Conservation (phyloP, 1,140 invertebrate genomes). For the Philotrypesis tridentata region DNA sequence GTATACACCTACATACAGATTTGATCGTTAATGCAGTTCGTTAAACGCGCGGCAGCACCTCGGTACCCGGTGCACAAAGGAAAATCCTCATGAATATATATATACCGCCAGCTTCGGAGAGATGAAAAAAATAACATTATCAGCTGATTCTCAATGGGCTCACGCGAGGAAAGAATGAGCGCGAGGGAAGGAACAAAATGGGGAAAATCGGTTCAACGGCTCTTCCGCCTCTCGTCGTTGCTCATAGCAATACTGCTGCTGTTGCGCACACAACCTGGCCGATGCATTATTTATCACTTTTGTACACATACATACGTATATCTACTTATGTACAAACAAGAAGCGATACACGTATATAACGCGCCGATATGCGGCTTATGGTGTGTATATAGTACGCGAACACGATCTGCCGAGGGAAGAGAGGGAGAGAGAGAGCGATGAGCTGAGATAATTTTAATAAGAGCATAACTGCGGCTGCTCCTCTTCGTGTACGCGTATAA, state of each 20-base stretch:
- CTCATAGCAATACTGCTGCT: too few species aligned
- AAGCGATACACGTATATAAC: neutral
- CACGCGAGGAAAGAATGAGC: neutral
- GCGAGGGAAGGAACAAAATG: neutral
- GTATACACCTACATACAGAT: too few species aligned
- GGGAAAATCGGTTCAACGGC: slow-evolving; percentile 22
- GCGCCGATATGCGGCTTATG: too few species aligned
- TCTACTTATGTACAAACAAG: too few species aligned
- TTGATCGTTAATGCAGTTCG: neutral
- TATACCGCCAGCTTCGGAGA: neutral
- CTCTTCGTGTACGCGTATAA: neutral
- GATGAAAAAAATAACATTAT: neutral
- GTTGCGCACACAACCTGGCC: too few species aligned
- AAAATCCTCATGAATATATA: neutral
- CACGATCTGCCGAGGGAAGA: slow-evolving; percentile 6
- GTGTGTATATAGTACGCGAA: slow-evolving; percentile 7
- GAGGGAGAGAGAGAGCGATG: too few species aligned
- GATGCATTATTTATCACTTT: slow-evolving; percentile 31
- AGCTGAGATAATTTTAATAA: slow-evolving; percentile 39
- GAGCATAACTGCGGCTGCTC: neutral
- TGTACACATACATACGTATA: neutral
- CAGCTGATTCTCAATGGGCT: neutral
- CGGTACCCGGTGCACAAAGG: neutral
- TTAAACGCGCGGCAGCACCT: neutral
- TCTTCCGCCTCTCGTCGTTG: slow-evolving; percentile 15